Evolutionary conservation across 2,888 invertebrate genomes (phyloP).

Genomic region (Drosophila helvetica): DNA sequence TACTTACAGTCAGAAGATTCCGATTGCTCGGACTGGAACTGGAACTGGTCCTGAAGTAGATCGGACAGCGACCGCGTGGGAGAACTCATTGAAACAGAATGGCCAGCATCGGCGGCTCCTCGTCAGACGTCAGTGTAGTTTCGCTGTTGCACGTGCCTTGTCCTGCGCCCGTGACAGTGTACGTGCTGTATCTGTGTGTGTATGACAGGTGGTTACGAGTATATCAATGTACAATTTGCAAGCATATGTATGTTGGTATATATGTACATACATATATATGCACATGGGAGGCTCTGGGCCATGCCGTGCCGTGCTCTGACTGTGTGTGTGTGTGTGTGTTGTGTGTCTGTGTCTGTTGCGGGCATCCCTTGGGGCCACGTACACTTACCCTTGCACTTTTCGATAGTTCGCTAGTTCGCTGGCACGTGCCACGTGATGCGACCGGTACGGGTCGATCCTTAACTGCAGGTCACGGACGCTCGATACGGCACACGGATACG

Average conservation of each 20-base stretch:
- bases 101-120: neutral
- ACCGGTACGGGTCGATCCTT: constrained; percentile 36
- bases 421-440: constrained; percentile 58
- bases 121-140: constrained; percentile 36
- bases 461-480: constrained; percentile 64
- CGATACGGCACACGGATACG: constrained; percentile 7
- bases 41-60: neutral
- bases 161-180: neutral
- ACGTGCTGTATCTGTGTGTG: constrained; percentile 32
- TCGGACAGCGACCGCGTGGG: neutral
- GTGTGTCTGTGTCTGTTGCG: constrained; percentile 48
- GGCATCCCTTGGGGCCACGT: constrained; percentile 29
- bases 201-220: constrained; percentile 69
- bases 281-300: too few relatives aligned
- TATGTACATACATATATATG: too few relatives aligned
- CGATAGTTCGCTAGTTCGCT: neutral
- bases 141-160: constrained; percentile 23
- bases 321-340: constrained; percentile 55
- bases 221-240: constrained; percentile 57
- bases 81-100: neutral
- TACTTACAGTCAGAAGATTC: neutral
- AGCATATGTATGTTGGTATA: too few relatives aligned
- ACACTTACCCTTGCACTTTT: constrained; percentile 43
- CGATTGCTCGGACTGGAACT: neutral
- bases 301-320: constrained; percentile 34